phyloP scores from a whole-genome alignment of 2,888 invertebrate genomes.

The Ferdinandea cuprea region DNA sequence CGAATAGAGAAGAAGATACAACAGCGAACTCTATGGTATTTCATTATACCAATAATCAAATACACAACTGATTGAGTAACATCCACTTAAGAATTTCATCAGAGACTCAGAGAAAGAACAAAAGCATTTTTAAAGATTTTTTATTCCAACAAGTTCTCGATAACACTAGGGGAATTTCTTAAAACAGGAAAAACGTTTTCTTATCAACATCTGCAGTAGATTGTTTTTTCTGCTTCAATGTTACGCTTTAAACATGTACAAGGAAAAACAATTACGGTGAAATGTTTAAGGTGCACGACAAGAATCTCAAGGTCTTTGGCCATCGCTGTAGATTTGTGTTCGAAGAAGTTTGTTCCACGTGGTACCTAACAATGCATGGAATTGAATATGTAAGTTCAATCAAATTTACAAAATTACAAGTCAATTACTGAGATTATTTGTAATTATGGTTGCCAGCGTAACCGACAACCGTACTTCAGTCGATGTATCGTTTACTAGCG shows the following conservation, averaged over 20 bases:
- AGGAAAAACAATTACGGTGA: conserved; percentile 26
- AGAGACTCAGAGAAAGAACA: neutral
- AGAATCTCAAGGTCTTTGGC: conserved; percentile 9
- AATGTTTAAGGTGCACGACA: conserved; percentile 36
- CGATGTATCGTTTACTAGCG: too few species aligned
- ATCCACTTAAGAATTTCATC: neutral
- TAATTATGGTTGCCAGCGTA: neutral
- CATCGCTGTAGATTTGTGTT: too few species aligned
- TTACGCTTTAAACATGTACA: conserved; percentile 31
- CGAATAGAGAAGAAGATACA: too few species aligned
- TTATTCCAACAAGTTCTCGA: neutral
- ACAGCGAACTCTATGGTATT: too few species aligned
- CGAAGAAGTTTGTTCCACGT: too few species aligned
- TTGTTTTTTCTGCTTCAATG: conserved; percentile 20
- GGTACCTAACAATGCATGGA: too few species aligned
- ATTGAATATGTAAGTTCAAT: neutral
- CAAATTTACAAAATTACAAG: neutral
- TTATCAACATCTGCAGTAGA: conserved; percentile 42
- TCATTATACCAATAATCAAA: too few species aligned
- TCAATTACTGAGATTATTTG: neutral
- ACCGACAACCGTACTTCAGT: too few species aligned
- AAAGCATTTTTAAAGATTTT: neutral
- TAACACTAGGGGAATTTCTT: conserved; percentile 7
- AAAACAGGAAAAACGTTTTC: conserved; percentile 17
- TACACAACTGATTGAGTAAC: neutral